Evolutionary conservation across 30 jellyfish, hydroid and myxozoan species (phyloP).

Genomic region (Nemopilema nomurai): DNA sequence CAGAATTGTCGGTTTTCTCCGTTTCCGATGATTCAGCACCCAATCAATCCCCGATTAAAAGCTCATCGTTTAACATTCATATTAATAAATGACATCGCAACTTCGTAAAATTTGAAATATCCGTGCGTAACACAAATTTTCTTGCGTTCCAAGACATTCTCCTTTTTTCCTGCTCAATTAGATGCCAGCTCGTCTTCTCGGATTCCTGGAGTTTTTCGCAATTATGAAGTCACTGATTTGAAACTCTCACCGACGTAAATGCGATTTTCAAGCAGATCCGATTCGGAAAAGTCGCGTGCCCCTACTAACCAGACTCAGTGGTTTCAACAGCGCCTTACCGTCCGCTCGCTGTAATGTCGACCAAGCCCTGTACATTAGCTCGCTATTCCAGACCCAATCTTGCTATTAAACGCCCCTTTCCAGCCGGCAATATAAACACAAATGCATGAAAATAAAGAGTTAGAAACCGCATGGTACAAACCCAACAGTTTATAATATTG

Average conservation of each 20-base stretch:
- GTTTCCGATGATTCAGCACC: neutral
- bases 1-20: neutral
- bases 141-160: neutral
- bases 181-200: too few species aligned
- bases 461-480: neutral
- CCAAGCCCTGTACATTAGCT: neutral
- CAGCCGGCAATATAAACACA: neutral
- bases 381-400: neutral
- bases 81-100: neutral
- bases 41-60: neutral
- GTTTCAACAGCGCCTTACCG: neutral
- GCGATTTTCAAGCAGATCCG: neutral
- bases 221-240: too few species aligned
- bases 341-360: neutral
- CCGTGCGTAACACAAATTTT: too few species aligned
- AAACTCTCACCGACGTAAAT: neutral
- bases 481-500: neutral
- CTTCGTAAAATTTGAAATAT: too few species aligned
- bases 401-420: neutral
- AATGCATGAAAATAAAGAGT: neutral
- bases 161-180: too few species aligned
- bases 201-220: too few species aligned
- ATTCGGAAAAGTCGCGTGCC: neutral
- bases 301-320: neutral
- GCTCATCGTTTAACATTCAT: neutral